Percentiles rank a stretch among this genome's conserved stretches.
Conservation (phyloP, 2,888 invertebrate genomes). For the Leptogaster cylindrica region DNA sequence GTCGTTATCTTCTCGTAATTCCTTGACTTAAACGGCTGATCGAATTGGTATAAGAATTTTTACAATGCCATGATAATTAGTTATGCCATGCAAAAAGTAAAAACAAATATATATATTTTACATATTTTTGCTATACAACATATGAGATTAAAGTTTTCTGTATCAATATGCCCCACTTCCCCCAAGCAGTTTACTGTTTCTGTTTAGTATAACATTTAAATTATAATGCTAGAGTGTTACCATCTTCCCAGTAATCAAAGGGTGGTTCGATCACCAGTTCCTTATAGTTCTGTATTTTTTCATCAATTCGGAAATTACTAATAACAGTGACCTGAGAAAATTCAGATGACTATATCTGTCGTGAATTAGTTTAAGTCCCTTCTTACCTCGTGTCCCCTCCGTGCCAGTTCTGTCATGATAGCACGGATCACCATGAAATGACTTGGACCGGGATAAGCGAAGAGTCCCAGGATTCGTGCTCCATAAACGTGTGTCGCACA, state of each 20-base stretch:
- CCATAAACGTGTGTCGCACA: background rate
- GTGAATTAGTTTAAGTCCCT: background rate
- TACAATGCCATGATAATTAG: too few relatives aligned
- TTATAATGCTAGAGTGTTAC: slow-evolving; percentile 49
- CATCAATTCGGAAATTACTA: slow-evolving; percentile 57
- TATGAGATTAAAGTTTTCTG: too few relatives aligned
- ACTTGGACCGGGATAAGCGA: slow-evolving; percentile 58
- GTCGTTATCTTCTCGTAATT: too few relatives aligned
- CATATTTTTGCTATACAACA: too few relatives aligned
- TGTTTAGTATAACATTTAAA: too few relatives aligned
- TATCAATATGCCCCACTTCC: too few relatives aligned
- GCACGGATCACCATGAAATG: slow-evolving; percentile 61
- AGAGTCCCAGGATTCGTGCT: slow-evolving; percentile 56
- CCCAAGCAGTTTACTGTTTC: too few relatives aligned
- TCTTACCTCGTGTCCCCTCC: slow-evolving; percentile 63
- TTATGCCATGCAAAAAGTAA: too few relatives aligned
- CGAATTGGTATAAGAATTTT: too few relatives aligned
- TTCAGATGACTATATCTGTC: slow-evolving; percentile 5
- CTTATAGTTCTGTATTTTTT: slow-evolving; percentile 55
- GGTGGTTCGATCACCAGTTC: slow-evolving; percentile 56
- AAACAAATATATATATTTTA: too few relatives aligned
- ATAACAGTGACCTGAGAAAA: slow-evolving; percentile 55
- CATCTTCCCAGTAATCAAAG: slow-evolving; percentile 56
- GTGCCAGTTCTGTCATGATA: slow-evolving; percentile 61
- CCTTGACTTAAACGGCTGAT: too few relatives aligned